Evolutionary conservation across 2,797 vertebrate species (phyloP), one percentile per base, ranked within the genome.

Genomic region (Phataginus tricuspis): DNA sequence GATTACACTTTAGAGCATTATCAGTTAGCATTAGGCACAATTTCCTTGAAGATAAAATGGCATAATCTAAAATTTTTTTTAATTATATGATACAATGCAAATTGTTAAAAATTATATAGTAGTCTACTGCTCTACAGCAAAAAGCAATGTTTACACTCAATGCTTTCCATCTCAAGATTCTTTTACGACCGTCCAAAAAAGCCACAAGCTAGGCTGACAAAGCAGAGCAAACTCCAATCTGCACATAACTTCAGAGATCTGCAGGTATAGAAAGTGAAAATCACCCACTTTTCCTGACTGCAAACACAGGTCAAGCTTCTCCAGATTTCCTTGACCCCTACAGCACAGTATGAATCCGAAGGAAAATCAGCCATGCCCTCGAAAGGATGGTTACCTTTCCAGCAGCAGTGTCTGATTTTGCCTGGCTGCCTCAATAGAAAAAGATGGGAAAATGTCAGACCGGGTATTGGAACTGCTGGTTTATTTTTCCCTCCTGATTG

Each of bases 141-240:
- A 93, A 87, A 90, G 34, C 12, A 91, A 78, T 80, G 97, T 98
- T 98, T 98, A 98, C 95, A 97, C 94, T 97, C 98, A 99, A 98
- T 99, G 98, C 97, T 97, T 99, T 98, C 68, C 97, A 98, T 98
- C 97, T 98, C 98, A 98, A 98, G 98, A 98, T 98, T 98, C 95
- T 98, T 92, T 98, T 93, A 96, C 91, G 98, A 98, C 75, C 97
- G 96, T 95, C 96, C 97, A 94, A 97, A 90, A 98, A 97, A 98
- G 98, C 97, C 98, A 98, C 97, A 98, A 98, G 97, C 96, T 96
- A 87, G 80, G 97, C 98, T 97, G 98, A 98, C 98, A 98, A 97
- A 29, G 93, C 98, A 98, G 95, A 97, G 97, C 97, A 87, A 98
- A 98, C 97, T 96, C 53, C 1, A 95, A 97, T 99, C 97, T 97